These are phyloP conservation scores for Eupithecia exiguata DNA, from an alignment of 2,888 invertebrate genomes.

Conservation along the genomic window DNA sequence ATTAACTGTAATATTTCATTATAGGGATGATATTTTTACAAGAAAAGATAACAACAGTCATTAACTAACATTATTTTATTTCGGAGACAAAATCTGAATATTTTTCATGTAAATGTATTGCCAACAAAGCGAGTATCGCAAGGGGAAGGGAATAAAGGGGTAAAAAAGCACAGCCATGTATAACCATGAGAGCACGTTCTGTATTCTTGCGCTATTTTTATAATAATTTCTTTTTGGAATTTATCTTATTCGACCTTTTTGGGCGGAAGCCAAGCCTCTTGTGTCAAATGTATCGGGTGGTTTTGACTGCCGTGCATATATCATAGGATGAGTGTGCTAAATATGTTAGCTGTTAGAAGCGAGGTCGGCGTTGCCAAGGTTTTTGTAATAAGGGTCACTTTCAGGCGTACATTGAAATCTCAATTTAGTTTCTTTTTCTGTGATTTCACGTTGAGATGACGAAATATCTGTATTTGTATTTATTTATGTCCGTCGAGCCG, in stretches of 20 bases:
- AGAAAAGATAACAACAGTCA: not conserved
- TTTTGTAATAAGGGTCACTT: not conserved
- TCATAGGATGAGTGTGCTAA: conserved; percentile 28
- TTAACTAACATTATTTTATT: not conserved
- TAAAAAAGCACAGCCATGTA: conserved; percentile 16
- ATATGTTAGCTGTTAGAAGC: conserved; percentile 9
- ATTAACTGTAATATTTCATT: not conserved
- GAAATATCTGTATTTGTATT: too few relatives aligned
- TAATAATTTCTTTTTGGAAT: conserved; percentile 57
- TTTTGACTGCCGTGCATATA: conserved; percentile 38
- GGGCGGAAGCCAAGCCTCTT: conserved; percentile 47
- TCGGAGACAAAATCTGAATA: conserved; percentile 12
- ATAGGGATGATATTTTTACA: not conserved
- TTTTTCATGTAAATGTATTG: conserved; percentile 29
- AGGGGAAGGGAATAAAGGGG: conserved; percentile 3
- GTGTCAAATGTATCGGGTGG: conserved; percentile 44
- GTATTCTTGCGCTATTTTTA: conserved; percentile 42
- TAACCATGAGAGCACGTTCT: conserved; percentile 26
- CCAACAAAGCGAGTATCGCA: conserved; percentile 25
- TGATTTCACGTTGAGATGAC: not conserved
- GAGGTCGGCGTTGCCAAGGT: not conserved
- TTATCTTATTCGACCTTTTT: conserved; percentile 57
- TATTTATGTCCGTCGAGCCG: too few relatives aligned
- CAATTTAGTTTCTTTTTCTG: not conserved
- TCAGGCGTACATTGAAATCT: not conserved